Conservation (phyloP, 2,888 invertebrate genomes). For the Ochropleura plecta region DNA sequence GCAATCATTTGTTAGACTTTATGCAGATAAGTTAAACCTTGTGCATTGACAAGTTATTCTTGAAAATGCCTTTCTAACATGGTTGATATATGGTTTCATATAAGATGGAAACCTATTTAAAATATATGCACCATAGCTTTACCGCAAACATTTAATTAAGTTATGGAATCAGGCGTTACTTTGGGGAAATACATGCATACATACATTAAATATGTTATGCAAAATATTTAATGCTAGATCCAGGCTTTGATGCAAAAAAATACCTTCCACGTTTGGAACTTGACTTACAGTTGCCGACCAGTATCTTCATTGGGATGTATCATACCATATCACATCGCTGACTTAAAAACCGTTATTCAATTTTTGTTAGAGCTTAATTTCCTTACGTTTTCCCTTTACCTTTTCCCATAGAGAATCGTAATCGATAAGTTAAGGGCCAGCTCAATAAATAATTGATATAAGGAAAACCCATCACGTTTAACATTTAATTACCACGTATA, state of each 20-base stretch:
- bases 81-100: neutral
- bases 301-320: neutral
- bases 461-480: conserved; percentile 1
- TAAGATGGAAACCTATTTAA: too few species aligned
- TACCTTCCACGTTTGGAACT: too few species aligned
- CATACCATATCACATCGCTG: neutral
- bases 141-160: neutral
- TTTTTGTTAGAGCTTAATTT: neutral
- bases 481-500: conserved; percentile 1
- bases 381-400: neutral
- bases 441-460: conserved; percentile 2
- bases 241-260: too few species aligned
- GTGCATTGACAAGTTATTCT: neutral
- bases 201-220: too few species aligned
- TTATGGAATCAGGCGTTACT: too few species aligned
- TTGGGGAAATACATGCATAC: too few species aligned
- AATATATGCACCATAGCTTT: neutral
- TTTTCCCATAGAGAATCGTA: neutral
- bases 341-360: neutral
- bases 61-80: neutral
- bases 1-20: too few species aligned
- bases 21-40: neutral
- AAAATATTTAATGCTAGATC: too few species aligned
- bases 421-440: neutral
- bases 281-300: neutral